Evolutionary conservation across 2,797 vertebrate species (phyloP).

Genomic region (Galaxias olidus): DNA sequence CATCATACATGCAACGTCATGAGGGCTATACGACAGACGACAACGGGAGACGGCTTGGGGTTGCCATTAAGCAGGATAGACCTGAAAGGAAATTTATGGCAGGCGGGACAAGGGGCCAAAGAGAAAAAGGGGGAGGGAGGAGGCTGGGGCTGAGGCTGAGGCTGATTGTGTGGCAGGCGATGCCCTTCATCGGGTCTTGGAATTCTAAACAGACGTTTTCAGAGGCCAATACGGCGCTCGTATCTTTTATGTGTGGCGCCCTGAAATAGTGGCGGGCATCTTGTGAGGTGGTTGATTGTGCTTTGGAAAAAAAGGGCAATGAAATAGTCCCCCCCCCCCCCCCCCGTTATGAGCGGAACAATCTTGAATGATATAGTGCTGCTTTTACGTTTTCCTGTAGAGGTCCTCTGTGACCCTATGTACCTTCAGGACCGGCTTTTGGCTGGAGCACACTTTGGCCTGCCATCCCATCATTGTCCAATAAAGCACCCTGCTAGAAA

Average conservation of each 20-base stretch:
- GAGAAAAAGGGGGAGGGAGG: constrained; percentile 34
- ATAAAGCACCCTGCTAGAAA: constrained; percentile 24
- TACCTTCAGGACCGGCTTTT: constrained; percentile 57
- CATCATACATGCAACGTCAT: constrained; percentile 67
- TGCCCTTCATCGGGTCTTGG: constrained; percentile 59
- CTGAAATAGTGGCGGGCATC: constrained; percentile 62
- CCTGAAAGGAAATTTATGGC: constrained; percentile 67
- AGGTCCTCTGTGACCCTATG: constrained; percentile 36
- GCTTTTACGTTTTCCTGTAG: constrained; percentile 57
- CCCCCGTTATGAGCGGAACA: constrained; percentile 57
- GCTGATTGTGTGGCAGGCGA: constrained; percentile 54
- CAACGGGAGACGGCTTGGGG: constrained; percentile 61
- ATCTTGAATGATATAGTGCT: constrained; percentile 53
- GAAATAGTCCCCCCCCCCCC: constrained; percentile 65
- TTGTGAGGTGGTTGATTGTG: constrained; percentile 55
- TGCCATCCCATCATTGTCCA: too few species aligned
- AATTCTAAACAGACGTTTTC: constrained; percentile 47
- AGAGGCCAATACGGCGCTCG: too few species aligned
- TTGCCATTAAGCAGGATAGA: constrained; percentile 62
- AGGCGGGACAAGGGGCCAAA: constrained; percentile 40
- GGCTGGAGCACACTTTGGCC: constrained; percentile 36
- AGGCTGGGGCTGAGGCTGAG: constrained; percentile 52
- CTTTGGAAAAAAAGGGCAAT: constrained; percentile 56
- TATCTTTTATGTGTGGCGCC: constrained; percentile 51
- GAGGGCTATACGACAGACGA: constrained; percentile 42